Base-by-base conservation (phyloP, 2,113 vertebrate species). In the Rhabdornis inornatus region DNA sequence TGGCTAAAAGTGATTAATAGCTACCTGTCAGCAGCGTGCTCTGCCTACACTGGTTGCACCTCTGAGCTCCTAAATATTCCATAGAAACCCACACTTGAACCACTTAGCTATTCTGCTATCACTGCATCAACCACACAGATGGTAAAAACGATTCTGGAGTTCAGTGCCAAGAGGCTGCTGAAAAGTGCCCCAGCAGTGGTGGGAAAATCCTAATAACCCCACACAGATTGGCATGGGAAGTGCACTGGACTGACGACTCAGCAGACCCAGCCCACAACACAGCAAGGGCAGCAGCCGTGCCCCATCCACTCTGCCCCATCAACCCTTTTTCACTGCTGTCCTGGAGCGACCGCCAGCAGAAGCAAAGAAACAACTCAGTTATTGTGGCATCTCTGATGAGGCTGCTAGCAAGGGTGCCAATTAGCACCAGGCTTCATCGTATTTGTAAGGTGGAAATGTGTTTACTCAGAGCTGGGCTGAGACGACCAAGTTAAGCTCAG, bases 1-100 rank as follows among this genome's bases (percentile, higher is more conserved):
- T 81, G 27, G 65, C 82, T 94, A 75, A 56, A 96, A 92, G 77
- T 96, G 90, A 96, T 96, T 94, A 94, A 97, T 92, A 94, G 83
- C 94, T 92, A 89, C 89, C 92, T 94, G 96, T 91, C 95, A 96
- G 92, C 74, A 72, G 44, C 20, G 15, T 52, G 24, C 50, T 95
- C 81, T 94, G 70, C 74, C 86, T 80, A 63, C 59, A 64, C 55
- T 1, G 2, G 44, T 78, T 90, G 71, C 37, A 90, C 89, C 66
- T 90, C 86, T 12, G 42, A 85, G 88, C 65, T 88, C 92, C 75
- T 90, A 85, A 92, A 71, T 42, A 79, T 85, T 69, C 70, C 40
- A 65, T 1, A 49, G 21, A 91, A 88, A 86, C 11, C 13, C 63
- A 77, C 42, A 30, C 68, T 70, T 77, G 92, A 95, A 56, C 33